Conservation (phyloP, 2,888 invertebrate species). For the Monoplex corrugatus region DNA sequence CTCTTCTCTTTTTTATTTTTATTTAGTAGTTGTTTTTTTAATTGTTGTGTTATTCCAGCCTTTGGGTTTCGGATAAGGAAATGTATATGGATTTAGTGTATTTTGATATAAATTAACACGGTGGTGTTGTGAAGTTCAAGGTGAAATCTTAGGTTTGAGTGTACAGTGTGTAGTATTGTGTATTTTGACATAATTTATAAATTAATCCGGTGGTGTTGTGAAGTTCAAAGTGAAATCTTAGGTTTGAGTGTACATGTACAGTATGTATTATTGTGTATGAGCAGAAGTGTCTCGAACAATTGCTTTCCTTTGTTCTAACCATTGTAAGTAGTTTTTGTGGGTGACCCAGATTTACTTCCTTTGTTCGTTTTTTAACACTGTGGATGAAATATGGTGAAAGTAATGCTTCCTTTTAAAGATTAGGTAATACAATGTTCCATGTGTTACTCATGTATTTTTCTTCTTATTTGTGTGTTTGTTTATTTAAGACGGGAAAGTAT, state of each 20-base stretch:
- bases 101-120: neutral
- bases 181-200: neutral
- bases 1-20: neutral
- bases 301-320: too few relatives aligned
- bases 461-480: too few relatives aligned
- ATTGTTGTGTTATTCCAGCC: neutral
- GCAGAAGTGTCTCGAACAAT: too few relatives aligned
- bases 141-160: neutral
- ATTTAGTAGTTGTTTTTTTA: constrained; percentile 1
- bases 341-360: too few relatives aligned
- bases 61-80: neutral
- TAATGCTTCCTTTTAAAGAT: too few relatives aligned
- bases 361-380: too few relatives aligned
- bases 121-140: neutral
- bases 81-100: too few relatives aligned
- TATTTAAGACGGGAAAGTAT: too few relatives aligned
- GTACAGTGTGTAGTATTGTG: neutral
- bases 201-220: neutral
- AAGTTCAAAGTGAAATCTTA: neutral
- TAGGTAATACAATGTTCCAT: too few relatives aligned
- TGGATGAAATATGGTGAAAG: too few relatives aligned
- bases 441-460: too few relatives aligned
- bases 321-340: too few relatives aligned
- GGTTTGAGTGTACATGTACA: neutral
- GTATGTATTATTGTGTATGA: neutral